Conservation (phyloP, 2,888 invertebrate genomes). For the Heteropelma amictum region DNA sequence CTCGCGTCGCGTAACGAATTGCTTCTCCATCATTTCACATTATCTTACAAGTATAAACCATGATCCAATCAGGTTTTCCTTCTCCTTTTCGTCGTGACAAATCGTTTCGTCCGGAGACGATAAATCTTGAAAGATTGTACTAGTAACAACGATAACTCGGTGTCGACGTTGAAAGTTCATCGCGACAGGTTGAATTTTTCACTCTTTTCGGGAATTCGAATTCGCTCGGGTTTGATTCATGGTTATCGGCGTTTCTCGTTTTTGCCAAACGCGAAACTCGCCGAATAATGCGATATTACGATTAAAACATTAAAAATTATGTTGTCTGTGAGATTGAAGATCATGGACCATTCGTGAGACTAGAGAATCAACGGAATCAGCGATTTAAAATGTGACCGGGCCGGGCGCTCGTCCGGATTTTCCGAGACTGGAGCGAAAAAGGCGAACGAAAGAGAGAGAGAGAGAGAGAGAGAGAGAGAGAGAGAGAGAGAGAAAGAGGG, state of each 20-base stretch:
- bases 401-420: constrained; percentile 5
- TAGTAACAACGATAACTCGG: constrained; percentile 41
- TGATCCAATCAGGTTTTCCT: constrained; percentile 36
- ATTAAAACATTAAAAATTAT: constrained; percentile 54
- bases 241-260: too few species aligned
- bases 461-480: not conserved
- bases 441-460: not conserved
- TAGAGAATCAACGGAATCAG: constrained; percentile 26
- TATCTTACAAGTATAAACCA: constrained; percentile 44
- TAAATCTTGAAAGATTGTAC: constrained; percentile 65
- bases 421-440: not conserved
- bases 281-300: not conserved
- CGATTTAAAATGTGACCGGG: not conserved
- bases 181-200: too few species aligned
- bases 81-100: constrained; percentile 19
- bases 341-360: constrained; percentile 40
- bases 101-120: constrained; percentile 53
- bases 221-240: too few species aligned
- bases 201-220: too few species aligned
- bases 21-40: constrained; percentile 22
- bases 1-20: constrained; percentile 50
- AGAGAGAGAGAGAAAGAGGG: not conserved
- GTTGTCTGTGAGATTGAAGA: constrained; percentile 25
- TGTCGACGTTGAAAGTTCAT: constrained; percentile 49
- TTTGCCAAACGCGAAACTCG: not conserved